Conservation (phyloP, 1,140 invertebrate genomes). For the Lasioglossum baleicum region DNA sequence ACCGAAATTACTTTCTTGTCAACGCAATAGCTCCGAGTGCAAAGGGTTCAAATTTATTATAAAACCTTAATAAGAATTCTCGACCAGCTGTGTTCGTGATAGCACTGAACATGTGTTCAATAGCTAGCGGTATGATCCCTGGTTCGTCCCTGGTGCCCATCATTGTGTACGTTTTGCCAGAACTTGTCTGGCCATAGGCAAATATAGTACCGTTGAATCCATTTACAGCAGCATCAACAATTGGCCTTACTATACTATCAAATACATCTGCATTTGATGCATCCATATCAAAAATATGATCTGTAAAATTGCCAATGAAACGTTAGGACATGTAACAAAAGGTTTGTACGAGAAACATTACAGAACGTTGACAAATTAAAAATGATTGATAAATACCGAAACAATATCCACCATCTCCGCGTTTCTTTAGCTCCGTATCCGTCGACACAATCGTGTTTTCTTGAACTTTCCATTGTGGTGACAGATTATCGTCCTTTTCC, state of each 20-base stretch:
- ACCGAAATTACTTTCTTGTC: no score
- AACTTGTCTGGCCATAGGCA: slow-evolving; percentile 94
- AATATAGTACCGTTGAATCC: slow-evolving; percentile 95
- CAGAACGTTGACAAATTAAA: background rate
- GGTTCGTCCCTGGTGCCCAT: slow-evolving; percentile 85
- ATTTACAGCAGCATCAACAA: slow-evolving; percentile 86
- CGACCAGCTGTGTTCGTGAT: slow-evolving; percentile 84
- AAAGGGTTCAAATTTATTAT: background rate
- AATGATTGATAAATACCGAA: slow-evolving; percentile 76
- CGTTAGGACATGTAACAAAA: background rate
- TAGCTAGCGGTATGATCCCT: slow-evolving; percentile 87
- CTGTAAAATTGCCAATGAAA: slow-evolving; percentile 78
- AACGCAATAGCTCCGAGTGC: no score
- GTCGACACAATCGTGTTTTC: slow-evolving; percentile 82
- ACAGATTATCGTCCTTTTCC: slow-evolving; percentile 82
- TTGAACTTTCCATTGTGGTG: slow-evolving; percentile 83
- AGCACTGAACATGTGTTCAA: slow-evolving; percentile 86
- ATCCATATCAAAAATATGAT: slow-evolving; percentile 86
- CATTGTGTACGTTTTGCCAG: slow-evolving; percentile 88
- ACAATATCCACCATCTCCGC: slow-evolving; percentile 74
- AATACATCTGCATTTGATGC: slow-evolving; percentile 85
- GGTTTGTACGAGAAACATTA: background rate
- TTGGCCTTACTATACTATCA: slow-evolving; percentile 84
- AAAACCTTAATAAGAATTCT: slow-evolving; percentile 82
- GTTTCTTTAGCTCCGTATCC: slow-evolving; percentile 75